phyloP scores from a whole-genome alignment of 2,113 vertebrate species.

The Oplegnathus fasciatus region DNA sequence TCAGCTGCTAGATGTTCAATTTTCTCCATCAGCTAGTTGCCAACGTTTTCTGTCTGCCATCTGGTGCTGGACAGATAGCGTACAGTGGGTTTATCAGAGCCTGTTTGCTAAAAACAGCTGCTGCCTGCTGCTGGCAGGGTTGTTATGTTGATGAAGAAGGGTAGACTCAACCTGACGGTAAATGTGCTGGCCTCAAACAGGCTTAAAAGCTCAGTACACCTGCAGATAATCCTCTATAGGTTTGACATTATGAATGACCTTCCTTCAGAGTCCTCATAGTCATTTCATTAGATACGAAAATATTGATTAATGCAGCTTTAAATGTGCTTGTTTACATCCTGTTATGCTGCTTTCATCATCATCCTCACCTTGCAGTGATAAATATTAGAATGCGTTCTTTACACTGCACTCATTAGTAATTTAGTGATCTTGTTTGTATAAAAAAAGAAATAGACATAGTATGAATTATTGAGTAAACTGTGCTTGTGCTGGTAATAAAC shows the following conservation, averaged over 20 bases:
- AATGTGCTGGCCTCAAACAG: too few species aligned
- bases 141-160: background rate
- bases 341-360: background rate
- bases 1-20: too few species aligned
- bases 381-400: background rate
- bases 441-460: background rate
- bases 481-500: conserved; percentile 6
- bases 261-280: background rate
- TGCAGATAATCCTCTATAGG: background rate
- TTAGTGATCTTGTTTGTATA: background rate
- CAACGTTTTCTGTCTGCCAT: background rate
- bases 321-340: conserved; percentile 3
- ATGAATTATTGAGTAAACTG: background rate
- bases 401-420: background rate
- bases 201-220: background rate
- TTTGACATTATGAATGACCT: background rate
- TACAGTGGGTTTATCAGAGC: background rate
- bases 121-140: too few species aligned
- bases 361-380: background rate
- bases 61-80: background rate
- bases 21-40: background rate
- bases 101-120: background rate
- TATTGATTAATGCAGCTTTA: conserved; percentile 50
- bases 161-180: background rate
- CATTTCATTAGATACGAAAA: background rate